Evolutionary conservation across 1,140 invertebrate genomes (phyloP), one percentile per base, ranked within the genome.

Genomic region (Leptopilina clavipes): DNA sequence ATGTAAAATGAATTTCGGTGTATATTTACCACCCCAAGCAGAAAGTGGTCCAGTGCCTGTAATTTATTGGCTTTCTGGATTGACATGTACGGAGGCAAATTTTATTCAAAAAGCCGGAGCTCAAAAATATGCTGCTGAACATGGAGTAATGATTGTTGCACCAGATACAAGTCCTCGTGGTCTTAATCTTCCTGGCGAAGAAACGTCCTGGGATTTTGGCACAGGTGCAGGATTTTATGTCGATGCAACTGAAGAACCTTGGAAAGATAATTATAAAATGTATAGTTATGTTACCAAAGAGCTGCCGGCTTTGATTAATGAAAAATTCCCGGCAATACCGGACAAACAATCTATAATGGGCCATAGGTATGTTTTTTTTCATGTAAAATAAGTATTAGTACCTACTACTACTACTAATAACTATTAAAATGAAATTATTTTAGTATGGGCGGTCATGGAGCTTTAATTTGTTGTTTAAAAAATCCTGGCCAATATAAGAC

Each of bases 401-500:
- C n/a, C n/a, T n/a, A n/a, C n/a, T n/a, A n/a, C n/a, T n/a, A n/a
- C n/a, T n/a, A n/a, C n/a, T n/a, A n/a, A n/a, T 10, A 37, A 70
- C 52, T 12, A 52, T 52, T 37, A 22, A 56, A 76, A 56, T 54
- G 31, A 59, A 73, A 73, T 71, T 80, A 37, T 85, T 91, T 93
- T 84, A 97, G 97, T 86, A 99, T 99, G 98, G 98, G 98, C 72
- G 98, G 98, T 73, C 98, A 99, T 91, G 98, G 98, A 31, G 98
- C 98, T 31, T 89, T 99, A 22, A 95, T 98, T 43, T 96, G 96
- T 89, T 95, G 95, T 17, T 89, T 99, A 19, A 97, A 97, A 88
- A 98, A 98, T 90, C 98, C 98, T 22, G 95, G 95, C 6, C 91
- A 95, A 76, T 99, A 97, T 89, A 93, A 93, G 81, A 95, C 95